Conservation (phyloP, 1,140 invertebrate species). For the Homarus americanus region DNA sequence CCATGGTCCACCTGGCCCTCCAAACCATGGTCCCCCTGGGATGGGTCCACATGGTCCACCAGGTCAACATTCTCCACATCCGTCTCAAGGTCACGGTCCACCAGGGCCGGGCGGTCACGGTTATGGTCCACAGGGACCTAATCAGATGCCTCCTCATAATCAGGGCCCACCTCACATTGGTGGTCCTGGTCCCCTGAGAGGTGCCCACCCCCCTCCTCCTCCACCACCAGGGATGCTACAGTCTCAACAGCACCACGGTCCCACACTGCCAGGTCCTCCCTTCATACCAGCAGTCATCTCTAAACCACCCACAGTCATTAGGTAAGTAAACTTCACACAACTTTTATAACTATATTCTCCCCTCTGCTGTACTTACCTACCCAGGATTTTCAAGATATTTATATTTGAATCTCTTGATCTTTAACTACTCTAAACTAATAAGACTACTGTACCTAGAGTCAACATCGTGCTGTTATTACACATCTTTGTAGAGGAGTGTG, state of each 20-base stretch:
- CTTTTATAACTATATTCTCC: too few species aligned
- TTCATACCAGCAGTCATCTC: slow-evolving; percentile 55
- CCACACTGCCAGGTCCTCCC: slow-evolving; percentile 1
- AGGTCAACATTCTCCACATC: slow-evolving; percentile 22
- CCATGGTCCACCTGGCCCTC: slow-evolving; percentile 11
- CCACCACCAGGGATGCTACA: slow-evolving; percentile 37
- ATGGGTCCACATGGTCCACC: slow-evolving; percentile 50
- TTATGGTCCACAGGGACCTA: slow-evolving; percentile 33
- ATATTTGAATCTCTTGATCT: too few species aligned
- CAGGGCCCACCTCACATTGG: slow-evolving; percentile 19
- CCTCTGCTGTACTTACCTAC: too few species aligned
- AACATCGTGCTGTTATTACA: too few species aligned
- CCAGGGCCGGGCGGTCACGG: background rate
- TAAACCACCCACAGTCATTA: slow-evolving; percentile 55
- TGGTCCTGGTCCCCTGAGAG: slow-evolving; percentile 32
- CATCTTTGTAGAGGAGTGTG: too few species aligned
- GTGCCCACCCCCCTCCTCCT: slow-evolving; percentile 39
- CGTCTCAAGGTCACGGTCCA: background rate
- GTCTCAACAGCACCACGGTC: slow-evolving; percentile 29
- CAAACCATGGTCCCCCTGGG: background rate
- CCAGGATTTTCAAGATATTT: too few species aligned
- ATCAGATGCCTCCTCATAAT: slow-evolving; percentile 30
- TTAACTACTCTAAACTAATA: too few species aligned
- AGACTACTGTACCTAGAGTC: too few species aligned
- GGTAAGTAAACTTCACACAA: background rate